phyloP scores from a whole-genome alignment of 2,113 vertebrate genomes.

The Prionailurus viverrinus region DNA sequence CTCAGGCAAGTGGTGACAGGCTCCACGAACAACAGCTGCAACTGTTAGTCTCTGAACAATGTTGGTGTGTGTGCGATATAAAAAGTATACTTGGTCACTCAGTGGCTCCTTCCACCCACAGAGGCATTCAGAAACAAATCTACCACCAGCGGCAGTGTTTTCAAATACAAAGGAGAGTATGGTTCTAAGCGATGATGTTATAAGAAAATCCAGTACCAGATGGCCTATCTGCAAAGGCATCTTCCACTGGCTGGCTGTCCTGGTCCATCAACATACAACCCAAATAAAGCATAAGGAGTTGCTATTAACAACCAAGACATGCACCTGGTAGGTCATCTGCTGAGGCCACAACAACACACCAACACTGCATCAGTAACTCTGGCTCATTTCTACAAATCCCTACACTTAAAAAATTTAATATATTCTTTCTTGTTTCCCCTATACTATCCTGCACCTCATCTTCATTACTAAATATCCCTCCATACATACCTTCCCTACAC shows the following conservation, averaged over 20 bases:
- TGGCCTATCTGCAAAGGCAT: constrained; percentile 31
- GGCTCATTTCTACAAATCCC: not conserved
- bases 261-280: not conserved
- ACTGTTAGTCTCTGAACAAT: constrained; percentile 48
- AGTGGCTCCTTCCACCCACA: not conserved
- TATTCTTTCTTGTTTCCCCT: not conserved
- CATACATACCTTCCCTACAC: not conserved
- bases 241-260: not conserved
- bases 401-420: not conserved
- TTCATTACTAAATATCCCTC: not conserved
- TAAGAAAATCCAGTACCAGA: constrained; percentile 17
- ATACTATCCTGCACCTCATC: not conserved
- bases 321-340: not conserved
- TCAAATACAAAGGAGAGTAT: constrained; percentile 60
- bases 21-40: constrained; percentile 58
- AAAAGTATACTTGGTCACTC: not conserved
- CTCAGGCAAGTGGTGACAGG: constrained; percentile 57
- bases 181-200: constrained; percentile 2
- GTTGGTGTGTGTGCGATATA: not conserved
- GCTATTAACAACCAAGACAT: not conserved
- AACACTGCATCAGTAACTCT: not conserved
- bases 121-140: constrained; percentile 43
- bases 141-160: not conserved
- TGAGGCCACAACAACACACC: not conserved
- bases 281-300: not conserved